Conservation (phyloP, 2,888 invertebrate genomes). For the Drosophila subsilvestris region DNA sequence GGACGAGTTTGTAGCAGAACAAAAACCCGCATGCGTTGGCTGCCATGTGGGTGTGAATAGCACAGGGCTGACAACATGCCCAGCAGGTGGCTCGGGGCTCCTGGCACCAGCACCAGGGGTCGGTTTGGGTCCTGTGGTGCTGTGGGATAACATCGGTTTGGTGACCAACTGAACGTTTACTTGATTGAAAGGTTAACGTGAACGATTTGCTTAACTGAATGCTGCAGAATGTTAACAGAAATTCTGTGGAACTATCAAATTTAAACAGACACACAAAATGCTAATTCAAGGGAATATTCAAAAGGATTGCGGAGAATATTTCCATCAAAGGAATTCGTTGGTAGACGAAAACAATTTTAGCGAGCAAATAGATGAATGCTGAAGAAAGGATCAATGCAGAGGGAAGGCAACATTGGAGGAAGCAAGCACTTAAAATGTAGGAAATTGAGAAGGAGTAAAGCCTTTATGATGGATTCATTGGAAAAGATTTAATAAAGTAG, state of each 20-base stretch:
- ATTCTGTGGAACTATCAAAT: not conserved
- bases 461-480: too few species aligned
- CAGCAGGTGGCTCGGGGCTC: slow-evolving; percentile 31
- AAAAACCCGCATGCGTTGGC: not conserved
- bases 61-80: slow-evolving; percentile 14
- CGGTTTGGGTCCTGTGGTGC: not conserved
- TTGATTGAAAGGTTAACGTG: slow-evolving; percentile 43
- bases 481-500: not conserved
- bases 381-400: not conserved
- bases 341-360: slow-evolving; percentile 9
- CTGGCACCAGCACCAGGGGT: not conserved
- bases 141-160: slow-evolving; percentile 27
- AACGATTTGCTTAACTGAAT: slow-evolving; percentile 26
- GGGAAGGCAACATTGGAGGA: not conserved
- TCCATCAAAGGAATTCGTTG: slow-evolving; percentile 13
- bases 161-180: slow-evolving; percentile 41
- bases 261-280: slow-evolving; percentile 2
- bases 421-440: not conserved
- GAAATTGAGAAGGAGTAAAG: too few species aligned
- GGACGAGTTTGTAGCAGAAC: slow-evolving; percentile 16
- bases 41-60: slow-evolving; percentile 35
- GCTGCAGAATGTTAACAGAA: not conserved
- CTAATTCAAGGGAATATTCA: slow-evolving; percentile 28
- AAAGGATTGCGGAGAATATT: slow-evolving; percentile 1
- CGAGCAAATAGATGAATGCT: not conserved